Percentiles rank a stretch among this genome's conserved stretches.
These are phyloP conservation scores for Saccostrea echinata DNA, from an alignment of 1,140 invertebrate species.

Conservation along the genomic window DNA sequence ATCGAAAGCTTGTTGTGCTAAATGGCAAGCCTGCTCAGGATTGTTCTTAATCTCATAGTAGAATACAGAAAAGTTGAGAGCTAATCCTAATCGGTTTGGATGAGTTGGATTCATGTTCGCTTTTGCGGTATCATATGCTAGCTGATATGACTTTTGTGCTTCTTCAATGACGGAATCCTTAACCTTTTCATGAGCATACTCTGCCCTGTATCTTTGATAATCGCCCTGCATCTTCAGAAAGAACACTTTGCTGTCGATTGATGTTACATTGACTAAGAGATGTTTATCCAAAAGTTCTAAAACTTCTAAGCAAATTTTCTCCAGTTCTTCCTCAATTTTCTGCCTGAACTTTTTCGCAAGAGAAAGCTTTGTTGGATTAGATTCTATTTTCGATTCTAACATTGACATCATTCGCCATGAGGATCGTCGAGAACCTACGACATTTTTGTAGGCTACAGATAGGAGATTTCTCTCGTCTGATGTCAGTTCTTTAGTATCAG, in stretches of 20 bases:
- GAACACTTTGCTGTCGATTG: constrained; percentile 96
- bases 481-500: constrained; percentile 65
- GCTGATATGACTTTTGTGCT: constrained; percentile 99
- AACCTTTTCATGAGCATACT: constrained; percentile 92
- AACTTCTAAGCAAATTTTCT: constrained; percentile 99
- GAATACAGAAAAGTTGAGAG: constrained; percentile 99
- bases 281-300: constrained; percentile 97
- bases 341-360: constrained; percentile 87
- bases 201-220: constrained; percentile 99
- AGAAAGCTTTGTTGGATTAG: constrained; percentile 93
- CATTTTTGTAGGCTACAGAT: constrained; percentile 99
- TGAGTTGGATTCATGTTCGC: constrained; percentile 99
- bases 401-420: constrained; percentile 99
- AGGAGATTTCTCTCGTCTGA: constrained; percentile 93
- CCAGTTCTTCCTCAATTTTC: constrained; percentile 98
- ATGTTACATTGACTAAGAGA: constrained; percentile 84
- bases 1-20: constrained; percentile 99
- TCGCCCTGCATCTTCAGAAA: constrained; percentile 99
- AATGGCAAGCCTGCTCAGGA: constrained; percentile 98
- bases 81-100: constrained; percentile 98
- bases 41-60: constrained; percentile 99
- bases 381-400: constrained; percentile 92
- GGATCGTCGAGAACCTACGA: constrained; percentile 96
- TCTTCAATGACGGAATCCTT: constrained; percentile 90
- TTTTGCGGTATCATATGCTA: constrained; percentile 99